Evolutionary conservation across 2,113 vertebrate species (phyloP), one percentile per base, ranked within the genome.

Genomic region (Meleagris gallopavo): DNA sequence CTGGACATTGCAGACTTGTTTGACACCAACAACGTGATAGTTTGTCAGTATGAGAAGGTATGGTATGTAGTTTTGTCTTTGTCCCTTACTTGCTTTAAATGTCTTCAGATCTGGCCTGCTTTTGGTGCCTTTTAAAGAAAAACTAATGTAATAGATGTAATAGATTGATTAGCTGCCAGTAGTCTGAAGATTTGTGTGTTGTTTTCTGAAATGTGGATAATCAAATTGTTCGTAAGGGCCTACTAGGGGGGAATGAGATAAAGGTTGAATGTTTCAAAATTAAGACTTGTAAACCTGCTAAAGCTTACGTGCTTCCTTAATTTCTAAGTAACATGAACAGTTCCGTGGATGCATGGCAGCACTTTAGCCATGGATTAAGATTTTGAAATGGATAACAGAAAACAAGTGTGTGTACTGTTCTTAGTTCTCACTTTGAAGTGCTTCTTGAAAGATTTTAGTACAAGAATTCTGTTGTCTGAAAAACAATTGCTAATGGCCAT

Each of bases 11-110:
- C 99, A 15, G 99, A 99, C 96, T 97, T 99, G 88, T 99, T 99
- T 97, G 99, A 99, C 94, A 99, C 99, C 0, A 98, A 99, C 92
- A 99, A 99, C 48, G 98, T 99, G 38, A 99, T 99, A 6, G 99
- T 99, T 87, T 99, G 99, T 95, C 99, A 99, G 93, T 99, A 99
- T 76, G 99, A 99, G 92, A 99, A 99, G 98, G 99, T 99, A 98
- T 36, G 94, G 96, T 94, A 69, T 70, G 77, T 36, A 80, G 72
- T 79, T 79, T 60, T 46, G 5, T 90, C 60, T 94, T 82, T 88
- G 54, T 81, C 82, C 41, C 10, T 72, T 80, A 86, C 85, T 79
- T 8, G 25, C 41, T 64, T 16, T 58, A 61, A 91, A 9, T 36
- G 60, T 7, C 19, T 85, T 48, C 9, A 4, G 11, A 14, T 18